A percentile compares a stretch with the other conserved stretches of the same genome.
These are phyloP conservation scores for Macrophya alboannulata DNA, from an alignment of 2,888 invertebrate species.

Conservation along the genomic window DNA sequence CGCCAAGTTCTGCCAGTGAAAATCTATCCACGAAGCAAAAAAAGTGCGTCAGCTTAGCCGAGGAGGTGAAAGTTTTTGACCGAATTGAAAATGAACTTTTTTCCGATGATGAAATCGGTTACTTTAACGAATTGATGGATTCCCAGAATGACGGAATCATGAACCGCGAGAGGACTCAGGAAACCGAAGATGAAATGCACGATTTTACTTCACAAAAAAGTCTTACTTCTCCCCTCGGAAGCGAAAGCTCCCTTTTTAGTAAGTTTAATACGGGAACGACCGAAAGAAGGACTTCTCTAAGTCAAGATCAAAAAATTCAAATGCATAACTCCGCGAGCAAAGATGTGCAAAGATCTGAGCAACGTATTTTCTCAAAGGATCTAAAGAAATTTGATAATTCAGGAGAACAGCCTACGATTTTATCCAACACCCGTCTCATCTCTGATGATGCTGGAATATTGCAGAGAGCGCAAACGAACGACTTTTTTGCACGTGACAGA, in stretches of 20 bases:
- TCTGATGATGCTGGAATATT: background rate
- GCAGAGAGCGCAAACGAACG: background rate
- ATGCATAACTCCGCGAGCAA: background rate
- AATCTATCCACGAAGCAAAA: conserved; percentile 42
- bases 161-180: background rate
- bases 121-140: background rate
- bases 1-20: conserved; percentile 23
- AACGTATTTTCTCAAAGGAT: background rate
- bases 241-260: background rate
- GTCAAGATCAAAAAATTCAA: background rate
- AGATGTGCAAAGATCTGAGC: background rate
- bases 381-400: background rate
- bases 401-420: background rate
- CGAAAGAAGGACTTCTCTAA: background rate
- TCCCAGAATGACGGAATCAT: background rate
- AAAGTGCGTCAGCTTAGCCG: conserved; percentile 30
- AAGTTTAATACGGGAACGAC: background rate
- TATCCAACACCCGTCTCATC: background rate
- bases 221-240: background rate
- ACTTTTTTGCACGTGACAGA: background rate
- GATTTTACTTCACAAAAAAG: conserved; percentile 15
- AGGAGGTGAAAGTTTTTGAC: conserved; percentile 24
- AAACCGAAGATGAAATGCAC: background rate
- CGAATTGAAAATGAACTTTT: conserved; percentile 32
- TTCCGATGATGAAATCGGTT: background rate